Percentiles rank a stretch among this genome's conserved stretches.
Conservation (phyloP, 92 coral and sea anemone genomes). For the Parazoanthus darwini region DNA sequence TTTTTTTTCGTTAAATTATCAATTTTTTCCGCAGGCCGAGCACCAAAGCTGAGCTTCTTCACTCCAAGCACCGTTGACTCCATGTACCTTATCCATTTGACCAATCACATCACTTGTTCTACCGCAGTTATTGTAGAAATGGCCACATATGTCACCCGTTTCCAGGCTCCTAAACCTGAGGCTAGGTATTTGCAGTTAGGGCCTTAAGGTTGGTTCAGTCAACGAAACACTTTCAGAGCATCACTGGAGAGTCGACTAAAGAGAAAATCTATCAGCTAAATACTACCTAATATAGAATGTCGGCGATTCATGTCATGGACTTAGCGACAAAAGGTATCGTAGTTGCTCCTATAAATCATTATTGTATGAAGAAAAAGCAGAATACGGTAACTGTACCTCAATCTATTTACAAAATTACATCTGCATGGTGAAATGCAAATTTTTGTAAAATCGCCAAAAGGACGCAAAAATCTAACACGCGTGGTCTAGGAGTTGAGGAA, state of each 20-base stretch:
- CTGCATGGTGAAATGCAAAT: not conserved
- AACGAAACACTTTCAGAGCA: not conserved
- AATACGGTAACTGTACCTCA: not conserved
- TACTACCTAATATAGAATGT: conserved; percentile 17
- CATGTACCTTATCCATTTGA: not conserved
- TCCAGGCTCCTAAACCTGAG: conserved; percentile 11
- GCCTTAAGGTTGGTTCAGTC: not conserved
- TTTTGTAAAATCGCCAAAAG: not conserved
- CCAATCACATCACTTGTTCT: conserved; percentile 22
- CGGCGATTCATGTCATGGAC: conserved; percentile 43
- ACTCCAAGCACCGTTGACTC: not conserved
- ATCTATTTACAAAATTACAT: not conserved
- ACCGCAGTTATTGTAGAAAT: not conserved
- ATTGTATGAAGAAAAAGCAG: not conserved
- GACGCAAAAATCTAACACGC: not conserved
- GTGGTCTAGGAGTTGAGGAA: not conserved
- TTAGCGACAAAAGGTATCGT: conserved; percentile 38
- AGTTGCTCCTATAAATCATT: not conserved
- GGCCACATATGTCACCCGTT: conserved; percentile 3
- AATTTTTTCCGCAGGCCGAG: not conserved
- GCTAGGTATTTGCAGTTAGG: conserved; percentile 1
- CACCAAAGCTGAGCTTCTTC: no score
- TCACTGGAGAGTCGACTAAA: not conserved
- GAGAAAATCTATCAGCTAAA: not conserved
- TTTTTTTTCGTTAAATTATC: no score